These are phyloP conservation scores for Eupithecia exiguata DNA, from an alignment of 2,888 invertebrate genomes.

Conservation along the genomic window DNA sequence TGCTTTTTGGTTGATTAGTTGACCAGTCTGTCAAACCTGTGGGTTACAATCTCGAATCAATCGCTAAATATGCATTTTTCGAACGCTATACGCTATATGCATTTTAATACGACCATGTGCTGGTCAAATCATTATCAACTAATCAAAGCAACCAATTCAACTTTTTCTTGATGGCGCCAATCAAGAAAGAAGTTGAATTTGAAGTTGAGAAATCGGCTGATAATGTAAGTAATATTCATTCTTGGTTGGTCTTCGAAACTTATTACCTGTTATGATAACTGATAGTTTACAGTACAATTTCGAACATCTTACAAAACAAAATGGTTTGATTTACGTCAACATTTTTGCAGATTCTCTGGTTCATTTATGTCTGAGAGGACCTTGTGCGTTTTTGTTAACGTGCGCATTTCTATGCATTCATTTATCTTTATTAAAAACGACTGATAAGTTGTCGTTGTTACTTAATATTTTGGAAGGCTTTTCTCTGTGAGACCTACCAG, in stretches of 20 bases:
- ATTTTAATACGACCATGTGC: not conserved
- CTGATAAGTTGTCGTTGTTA: constrained; percentile 6
- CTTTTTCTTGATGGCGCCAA: too few species aligned
- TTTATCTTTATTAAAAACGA: constrained; percentile 7
- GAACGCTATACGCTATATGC: not conserved
- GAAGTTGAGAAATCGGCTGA: not conserved
- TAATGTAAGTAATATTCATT: not conserved
- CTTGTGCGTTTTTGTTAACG: not conserved
- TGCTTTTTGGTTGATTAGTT: not conserved
- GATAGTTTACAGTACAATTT: not conserved
- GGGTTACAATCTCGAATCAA: not conserved
- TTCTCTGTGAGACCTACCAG: not conserved
- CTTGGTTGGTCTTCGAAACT: not conserved
- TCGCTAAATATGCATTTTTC: not conserved
- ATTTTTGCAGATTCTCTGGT: constrained; percentile 3
- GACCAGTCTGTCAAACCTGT: not conserved
- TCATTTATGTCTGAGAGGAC: not conserved
- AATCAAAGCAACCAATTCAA: not conserved
- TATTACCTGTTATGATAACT: not conserved
- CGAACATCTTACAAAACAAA: not conserved
- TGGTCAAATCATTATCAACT: not conserved
- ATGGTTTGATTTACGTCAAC: not conserved
- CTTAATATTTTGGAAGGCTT: not conserved
- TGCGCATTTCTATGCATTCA: constrained; percentile 5
- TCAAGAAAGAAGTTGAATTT: too few species aligned